A percentile compares a stretch with the other conserved stretches of the same genome.
Conservation (phyloP, 2,797 vertebrate species). For the Melanotaenia maccullochi region DNA sequence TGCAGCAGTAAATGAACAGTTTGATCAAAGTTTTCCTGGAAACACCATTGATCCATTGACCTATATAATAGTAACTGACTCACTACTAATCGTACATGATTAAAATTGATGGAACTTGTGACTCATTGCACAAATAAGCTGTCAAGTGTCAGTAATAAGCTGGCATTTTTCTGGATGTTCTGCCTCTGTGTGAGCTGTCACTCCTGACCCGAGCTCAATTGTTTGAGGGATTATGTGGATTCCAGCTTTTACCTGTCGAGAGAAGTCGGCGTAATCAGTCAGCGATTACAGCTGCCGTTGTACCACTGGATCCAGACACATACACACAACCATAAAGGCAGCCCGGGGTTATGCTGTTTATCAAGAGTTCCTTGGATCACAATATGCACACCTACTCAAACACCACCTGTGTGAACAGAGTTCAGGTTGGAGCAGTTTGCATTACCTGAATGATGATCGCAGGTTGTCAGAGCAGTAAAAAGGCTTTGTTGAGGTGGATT, state of each 20-base stretch:
- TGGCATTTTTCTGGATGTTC: not conserved
- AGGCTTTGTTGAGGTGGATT: conserved; percentile 70
- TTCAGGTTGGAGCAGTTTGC: conserved; percentile 55
- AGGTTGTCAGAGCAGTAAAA: conserved; percentile 55
- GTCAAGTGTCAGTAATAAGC: conserved; percentile 4
- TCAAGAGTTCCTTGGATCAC: conserved; percentile 43
- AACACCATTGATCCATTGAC: not conserved
- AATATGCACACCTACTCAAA: conserved; percentile 48
- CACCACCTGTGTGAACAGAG: conserved; percentile 66
- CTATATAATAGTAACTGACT: not conserved
- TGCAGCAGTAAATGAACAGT: not conserved
- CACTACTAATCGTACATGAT: not conserved
- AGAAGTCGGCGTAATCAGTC: conserved; percentile 66
- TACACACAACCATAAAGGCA: conserved; percentile 7
- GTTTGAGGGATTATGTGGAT: conserved; percentile 69
- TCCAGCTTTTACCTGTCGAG: conserved; percentile 65
- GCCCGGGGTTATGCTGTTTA: conserved; percentile 34
- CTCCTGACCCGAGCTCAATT: conserved; percentile 55
- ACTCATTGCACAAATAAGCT: conserved; percentile 7
- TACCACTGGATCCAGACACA: conserved; percentile 9
- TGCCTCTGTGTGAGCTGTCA: conserved; percentile 36
- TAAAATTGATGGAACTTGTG: not conserved
- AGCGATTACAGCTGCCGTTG: not conserved
- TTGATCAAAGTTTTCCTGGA: not conserved
- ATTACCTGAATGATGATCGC: conserved; percentile 63